Evolutionary conservation across 1,140 invertebrate genomes (phyloP).

Genomic region (Bathynomus jamesi): DNA sequence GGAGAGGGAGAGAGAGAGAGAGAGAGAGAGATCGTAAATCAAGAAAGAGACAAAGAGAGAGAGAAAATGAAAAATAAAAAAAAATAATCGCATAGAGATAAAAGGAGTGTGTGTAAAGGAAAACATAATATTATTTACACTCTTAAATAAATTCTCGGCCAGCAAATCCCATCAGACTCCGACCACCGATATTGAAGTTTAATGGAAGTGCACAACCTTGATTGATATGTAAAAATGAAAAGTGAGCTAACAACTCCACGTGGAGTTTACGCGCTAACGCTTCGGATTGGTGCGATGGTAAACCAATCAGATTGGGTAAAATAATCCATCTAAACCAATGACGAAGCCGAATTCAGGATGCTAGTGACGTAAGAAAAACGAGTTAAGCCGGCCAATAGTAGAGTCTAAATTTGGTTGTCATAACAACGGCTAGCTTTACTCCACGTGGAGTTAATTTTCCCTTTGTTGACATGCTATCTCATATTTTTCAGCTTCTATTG

Average conservation of each 20-base stretch:
- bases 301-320: too few species aligned
- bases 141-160: not conserved
- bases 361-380: not conserved
- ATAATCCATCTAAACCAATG: too few species aligned
- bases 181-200: not conserved
- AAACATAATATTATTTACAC: not conserved
- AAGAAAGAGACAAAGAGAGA: not conserved
- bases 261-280: not conserved
- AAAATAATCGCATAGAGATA: not conserved
- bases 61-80: not conserved
- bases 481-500: slow-evolving; percentile 1
- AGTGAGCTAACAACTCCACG: not conserved
- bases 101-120: not conserved
- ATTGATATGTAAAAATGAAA: slow-evolving; percentile 2
- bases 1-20: too few species aligned
- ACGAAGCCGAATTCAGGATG: too few species aligned
- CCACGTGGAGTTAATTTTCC: not conserved
- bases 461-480: not conserved
- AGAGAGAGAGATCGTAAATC: not conserved
- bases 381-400: not conserved
- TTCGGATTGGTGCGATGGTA: too few species aligned
- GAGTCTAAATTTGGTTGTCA: not conserved
- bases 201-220: not conserved
- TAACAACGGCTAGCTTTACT: not conserved
- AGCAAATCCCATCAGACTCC: not conserved